Percentiles rank a stretch among this genome's conserved stretches.
phyloP scores from a whole-genome alignment of 2,797 vertebrate genomes.

The Microhierax caerulescens region DNA sequence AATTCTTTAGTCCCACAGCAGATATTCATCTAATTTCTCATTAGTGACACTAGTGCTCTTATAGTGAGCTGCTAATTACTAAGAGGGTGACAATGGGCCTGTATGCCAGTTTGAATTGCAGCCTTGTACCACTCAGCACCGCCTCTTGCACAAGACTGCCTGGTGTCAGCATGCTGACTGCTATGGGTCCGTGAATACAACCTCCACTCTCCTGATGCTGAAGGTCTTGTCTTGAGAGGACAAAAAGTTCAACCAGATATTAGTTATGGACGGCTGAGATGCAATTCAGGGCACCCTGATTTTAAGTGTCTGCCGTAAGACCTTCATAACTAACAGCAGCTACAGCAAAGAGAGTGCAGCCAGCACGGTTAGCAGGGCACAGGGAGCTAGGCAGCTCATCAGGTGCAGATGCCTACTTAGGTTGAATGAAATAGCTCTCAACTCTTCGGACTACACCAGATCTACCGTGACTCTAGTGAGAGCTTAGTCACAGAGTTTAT shows the following conservation, averaged over 20 bases:
- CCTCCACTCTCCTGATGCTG: not conserved
- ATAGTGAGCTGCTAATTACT: not conserved
- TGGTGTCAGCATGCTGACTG: not conserved
- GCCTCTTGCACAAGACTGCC: not conserved
- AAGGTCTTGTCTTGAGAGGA: not conserved
- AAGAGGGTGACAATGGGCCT: not conserved
- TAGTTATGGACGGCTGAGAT: not conserved
- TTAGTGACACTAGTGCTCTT: not conserved
- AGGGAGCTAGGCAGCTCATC: not conserved
- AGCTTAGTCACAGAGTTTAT: not conserved
- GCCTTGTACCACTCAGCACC: not conserved
- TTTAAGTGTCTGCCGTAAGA: not conserved
- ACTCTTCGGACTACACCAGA: not conserved
- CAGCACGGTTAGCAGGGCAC: accelerated
- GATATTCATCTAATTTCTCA: not conserved
- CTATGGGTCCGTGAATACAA: accelerated
- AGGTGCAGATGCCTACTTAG: not conserved
- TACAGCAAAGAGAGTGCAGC: not conserved
- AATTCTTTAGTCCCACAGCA: not conserved
- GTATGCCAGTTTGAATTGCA: not conserved
- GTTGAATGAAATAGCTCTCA: not conserved
- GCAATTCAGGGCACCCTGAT: not conserved
- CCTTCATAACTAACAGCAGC: not conserved
- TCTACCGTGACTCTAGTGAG: not conserved
- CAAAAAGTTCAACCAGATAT: not conserved